Evolutionary conservation across 2,888 invertebrate species (phyloP), one percentile per base, ranked within the genome.

Genomic region (Cryptophagus acutangulus): DNA sequence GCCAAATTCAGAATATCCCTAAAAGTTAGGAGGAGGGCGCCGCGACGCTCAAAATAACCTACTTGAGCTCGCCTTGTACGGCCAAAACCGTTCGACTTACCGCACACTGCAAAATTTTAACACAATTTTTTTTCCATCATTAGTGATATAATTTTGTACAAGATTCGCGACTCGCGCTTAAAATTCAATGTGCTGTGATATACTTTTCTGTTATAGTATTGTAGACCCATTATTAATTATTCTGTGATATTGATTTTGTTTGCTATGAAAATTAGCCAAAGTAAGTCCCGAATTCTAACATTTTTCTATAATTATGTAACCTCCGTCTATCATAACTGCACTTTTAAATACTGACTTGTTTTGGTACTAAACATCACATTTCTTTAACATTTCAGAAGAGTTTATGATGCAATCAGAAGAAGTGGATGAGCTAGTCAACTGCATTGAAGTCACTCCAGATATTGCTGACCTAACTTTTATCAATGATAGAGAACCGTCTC

Each of bases 1-100:
- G 70, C 78, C 77, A 77, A 77, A 77, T 77, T 73, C 71, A 77
- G 77, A 75, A 76, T 74, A 74, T 75, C 65, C 65, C 62, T 57
- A 58, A 54, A 50, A 52, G 51, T 54, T 54, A 57, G 47, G 61
- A 59, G 12, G 31, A 31, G 31, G 61, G 64, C 68, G 67, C 65
- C 67, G 59, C 51, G 66, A 63, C 58, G 62, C 58, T 66, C 55
- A 57, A 62, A 64, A 65, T 66, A 66, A 62, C 62, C 59, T 15
- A 31, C 31, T 31, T 56, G 45, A 48, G 56, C 58, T 62, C 59
- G 61, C 66, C 67, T 62, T 65, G 57, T 64, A 67, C 65, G 66
- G 67, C 44, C 47, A 55, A 59, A 42, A 43, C 48, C 49, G 45
- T 44, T n/a, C n/a, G n/a, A n/a, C 31, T 31, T 31, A 31, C 31